Conservation (phyloP, 2,888 invertebrate species). For the Sthenelais limicola region DNA sequence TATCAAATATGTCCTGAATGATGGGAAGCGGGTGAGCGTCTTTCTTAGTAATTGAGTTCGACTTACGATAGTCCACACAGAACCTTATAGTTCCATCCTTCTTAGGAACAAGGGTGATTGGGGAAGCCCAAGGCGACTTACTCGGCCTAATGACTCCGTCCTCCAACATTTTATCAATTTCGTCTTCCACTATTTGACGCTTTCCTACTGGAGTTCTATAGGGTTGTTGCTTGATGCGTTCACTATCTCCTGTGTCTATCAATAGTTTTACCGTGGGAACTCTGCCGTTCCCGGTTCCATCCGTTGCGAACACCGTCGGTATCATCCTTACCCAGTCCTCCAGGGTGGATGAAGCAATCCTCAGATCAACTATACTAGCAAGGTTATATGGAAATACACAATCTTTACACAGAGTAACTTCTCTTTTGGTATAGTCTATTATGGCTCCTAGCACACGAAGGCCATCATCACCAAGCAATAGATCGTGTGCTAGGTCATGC, state of each 20-base stretch:
- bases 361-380: no score
- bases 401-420: no score
- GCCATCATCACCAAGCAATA: no score
- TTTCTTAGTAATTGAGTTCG: conserved; percentile 33
- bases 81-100: conserved; percentile 26
- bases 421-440: no score
- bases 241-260: neutral
- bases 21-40: conserved; percentile 37
- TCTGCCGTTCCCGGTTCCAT: no score
- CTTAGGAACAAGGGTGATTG: conserved; percentile 41
- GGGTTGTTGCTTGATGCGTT: conserved; percentile 17
- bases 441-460: no score
- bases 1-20: conserved; percentile 47
- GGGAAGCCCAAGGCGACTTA: conserved; percentile 32
- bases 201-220: conserved; percentile 32
- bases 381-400: no score
- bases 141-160: conserved; percentile 33
- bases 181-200: neutral
- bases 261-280: no score
- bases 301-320: no score
- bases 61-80: conserved; percentile 40
- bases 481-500: no score
- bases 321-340: no score
- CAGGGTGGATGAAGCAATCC: no score
- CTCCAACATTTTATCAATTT: conserved; percentile 34